Base-by-base conservation (phyloP, 2,888 invertebrate species). In the Euspilapteryx auroguttella region DNA sequence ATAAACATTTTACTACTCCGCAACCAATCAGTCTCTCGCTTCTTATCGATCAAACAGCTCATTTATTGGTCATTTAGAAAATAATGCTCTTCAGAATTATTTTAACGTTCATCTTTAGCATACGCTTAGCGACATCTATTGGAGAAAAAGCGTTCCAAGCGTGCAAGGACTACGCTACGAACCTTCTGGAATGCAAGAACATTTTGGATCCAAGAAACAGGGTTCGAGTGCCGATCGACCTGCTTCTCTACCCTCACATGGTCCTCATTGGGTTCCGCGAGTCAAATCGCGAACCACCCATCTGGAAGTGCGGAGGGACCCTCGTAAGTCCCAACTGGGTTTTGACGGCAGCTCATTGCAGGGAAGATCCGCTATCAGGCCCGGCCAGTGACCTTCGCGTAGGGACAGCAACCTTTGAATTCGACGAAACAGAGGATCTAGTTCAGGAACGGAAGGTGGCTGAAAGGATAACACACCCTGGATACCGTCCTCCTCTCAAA, bases 241-340 rank as follows among this genome's bases (percentile, higher is more conserved):
- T 63, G 2, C 45, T 77, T 0, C 64, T 82, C 36, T 84, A 81
- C 43, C 83, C 83, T 3, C 83, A 84, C 35, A 83, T 82, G 83
- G 82, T 78, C n/a, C 34, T 75, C 1, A 66, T 75, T n/a, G 75
- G 75, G 10, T 73, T 63, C 28, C 37, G 41, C 9, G 44, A 41
- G 15, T 34, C 35, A 1, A 6, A 10, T 0, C 11, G 33, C 3
- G 37, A 47, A 0, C 10, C 32, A 7, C 52, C 56, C 0, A 32
- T 39, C 0, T 77, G 76, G 75, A 69, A 73, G 31, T 77, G 77
- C 25, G 77, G 77, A 1, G 77, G 73, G 2, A 59, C 59, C 4
- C 41, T 77, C 6, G 55, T 77, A 9, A 68, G 63, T 31, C 48
- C 53, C 1, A 40, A 41, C 4, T 77, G 77, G 76, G 56, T 76